These are phyloP conservation scores for Diphyllodes magnificus DNA, from an alignment of 2,113 vertebrate genomes.

Conservation along the genomic window DNA sequence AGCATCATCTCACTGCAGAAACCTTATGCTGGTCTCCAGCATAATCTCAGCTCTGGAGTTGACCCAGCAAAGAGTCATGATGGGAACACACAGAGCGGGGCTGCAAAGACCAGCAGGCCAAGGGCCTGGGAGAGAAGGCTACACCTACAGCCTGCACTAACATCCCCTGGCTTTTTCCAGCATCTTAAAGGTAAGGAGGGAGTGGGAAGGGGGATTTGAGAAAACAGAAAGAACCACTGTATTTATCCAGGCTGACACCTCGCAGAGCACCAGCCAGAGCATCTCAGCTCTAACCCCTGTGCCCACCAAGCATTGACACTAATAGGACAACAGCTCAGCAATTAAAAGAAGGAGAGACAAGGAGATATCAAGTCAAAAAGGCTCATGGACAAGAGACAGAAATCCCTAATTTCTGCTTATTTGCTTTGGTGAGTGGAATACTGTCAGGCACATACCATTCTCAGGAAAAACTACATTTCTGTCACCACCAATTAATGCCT, in stretches of 20 bases:
- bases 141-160: background rate
- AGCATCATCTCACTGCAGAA: background rate
- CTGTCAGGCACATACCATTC: conserved; percentile 7
- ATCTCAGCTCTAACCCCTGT: background rate
- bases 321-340: conserved; percentile 46
- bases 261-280: background rate
- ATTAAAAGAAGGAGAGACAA: conserved; percentile 41
- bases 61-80: background rate
- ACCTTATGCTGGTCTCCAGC: background rate
- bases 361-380: conserved; percentile 46
- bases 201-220: background rate
- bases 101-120: background rate
- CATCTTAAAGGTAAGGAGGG: background rate
- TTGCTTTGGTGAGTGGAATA: conserved; percentile 42
- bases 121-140: background rate
- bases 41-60: background rate
- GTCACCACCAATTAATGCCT: conserved; percentile 22
- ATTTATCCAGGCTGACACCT: conserved; percentile 38
- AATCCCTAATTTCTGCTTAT: conserved; percentile 29
- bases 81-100: fast-evolving
- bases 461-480: conserved; percentile 26
- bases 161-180: background rate
- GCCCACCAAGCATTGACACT: background rate
- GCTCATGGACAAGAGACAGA: conserved; percentile 39
- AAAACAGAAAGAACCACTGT: background rate